Base-by-base conservation (phyloP, 1,140 invertebrate genomes). In the Lordiphosa collinella region DNA sequence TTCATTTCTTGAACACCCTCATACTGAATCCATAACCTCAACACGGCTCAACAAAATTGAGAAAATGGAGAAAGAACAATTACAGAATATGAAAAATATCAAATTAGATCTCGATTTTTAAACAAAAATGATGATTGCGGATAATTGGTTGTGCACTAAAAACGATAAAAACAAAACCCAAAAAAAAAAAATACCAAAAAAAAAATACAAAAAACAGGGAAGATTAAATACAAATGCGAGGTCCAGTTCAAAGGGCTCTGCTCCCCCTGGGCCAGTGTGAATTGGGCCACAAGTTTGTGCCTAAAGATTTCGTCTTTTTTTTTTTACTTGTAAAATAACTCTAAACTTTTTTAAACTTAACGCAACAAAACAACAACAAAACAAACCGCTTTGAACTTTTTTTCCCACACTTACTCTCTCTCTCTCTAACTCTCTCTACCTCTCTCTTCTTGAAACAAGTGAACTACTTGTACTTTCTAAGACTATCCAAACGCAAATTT, bases 141-240 rank as follows among this genome's bases (percentile, higher is more conserved):
- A 88, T 88, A 88, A 88, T 88, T 88, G 86, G 86, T 88, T 88
- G 86, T 79, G 74, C 86, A 87, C 86, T 75, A 67, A 82, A 79
- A 79, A 75, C 34, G 13, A 48, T 55, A 12, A 40, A 46, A 47
- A 40, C 10, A 22, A 32, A 11, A 47, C 36, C 40, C 11, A 16
- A 10, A n/a, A 31, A 50, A 40, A 13, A 11, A 34, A 29, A 40
- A 41, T 32, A 48, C 11, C 25, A 25, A 35, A 43, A 38, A 18
- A 44, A 35, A 29, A 25, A 41, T 48, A 57, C 54, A 44, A 31
- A 44, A 2, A 43, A 29, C 25, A 44, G 41, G 41, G 41, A 25
- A 29, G 18, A 31, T 2, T 2, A 29, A 7, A 40, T 9, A 2
- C 56, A 50, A 69, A 73, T 56, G 51, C 61, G 69, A 13, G 65